A percentile compares a stretch with the other conserved stretches of the same genome.
phyloP scores from a whole-genome alignment of 2,797 vertebrate species.

The Vultur gryphus region DNA sequence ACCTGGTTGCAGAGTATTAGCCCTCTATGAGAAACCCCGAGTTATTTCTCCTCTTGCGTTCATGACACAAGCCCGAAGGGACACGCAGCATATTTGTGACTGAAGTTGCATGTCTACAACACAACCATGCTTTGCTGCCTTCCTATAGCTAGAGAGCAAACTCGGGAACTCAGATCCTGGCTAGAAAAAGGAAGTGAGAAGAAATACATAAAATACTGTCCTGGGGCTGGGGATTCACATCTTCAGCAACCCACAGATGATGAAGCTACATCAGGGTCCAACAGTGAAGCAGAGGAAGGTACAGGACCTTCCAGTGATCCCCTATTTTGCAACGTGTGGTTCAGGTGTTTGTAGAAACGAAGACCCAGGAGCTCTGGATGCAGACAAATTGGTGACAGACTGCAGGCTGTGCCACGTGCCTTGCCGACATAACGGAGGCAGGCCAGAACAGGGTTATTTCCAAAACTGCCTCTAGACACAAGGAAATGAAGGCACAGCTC shows the following conservation, averaged over 20 bases:
- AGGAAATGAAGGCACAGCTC: neutral
- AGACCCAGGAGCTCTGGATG: neutral
- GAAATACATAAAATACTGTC: neutral
- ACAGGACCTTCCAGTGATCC: neutral
- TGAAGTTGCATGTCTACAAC: neutral
- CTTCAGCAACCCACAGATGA: neutral
- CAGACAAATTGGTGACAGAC: neutral
- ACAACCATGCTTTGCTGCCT: neutral
- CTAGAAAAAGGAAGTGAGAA: neutral
- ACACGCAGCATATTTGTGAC: neutral
- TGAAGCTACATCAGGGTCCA: neutral
- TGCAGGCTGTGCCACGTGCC: accelerated
- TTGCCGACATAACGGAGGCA: neutral
- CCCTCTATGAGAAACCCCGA: neutral
- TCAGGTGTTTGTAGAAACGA: neutral
- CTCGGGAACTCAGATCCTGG: neutral
- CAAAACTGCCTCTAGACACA: neutral
- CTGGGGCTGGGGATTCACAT: neutral
- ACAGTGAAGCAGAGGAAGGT: neutral
- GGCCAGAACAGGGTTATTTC: neutral
- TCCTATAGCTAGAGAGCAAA: neutral
- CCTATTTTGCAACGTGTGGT: neutral
- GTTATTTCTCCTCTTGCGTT: neutral
- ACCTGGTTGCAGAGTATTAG: neutral
- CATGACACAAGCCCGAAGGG: neutral